Base-by-base conservation (phyloP, 2,888 invertebrate genomes). In the Anticlea derivata region DNA sequence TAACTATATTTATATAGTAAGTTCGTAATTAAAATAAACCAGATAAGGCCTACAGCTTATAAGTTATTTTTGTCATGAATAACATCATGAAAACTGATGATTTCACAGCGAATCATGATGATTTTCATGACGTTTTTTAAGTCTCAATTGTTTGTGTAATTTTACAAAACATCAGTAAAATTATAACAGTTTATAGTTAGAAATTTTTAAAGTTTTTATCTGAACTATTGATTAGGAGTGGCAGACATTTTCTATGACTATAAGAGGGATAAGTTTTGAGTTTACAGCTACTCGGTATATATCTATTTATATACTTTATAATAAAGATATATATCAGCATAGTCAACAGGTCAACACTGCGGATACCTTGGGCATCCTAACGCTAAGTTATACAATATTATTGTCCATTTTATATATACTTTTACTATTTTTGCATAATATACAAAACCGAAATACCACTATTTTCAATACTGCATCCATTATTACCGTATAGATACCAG, bases 361-460 rank as follows among this genome's bases (percentile, higher is more conserved):
- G 80, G 84, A 87, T 83, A 82, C 82, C 78, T 85, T 86, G 89
- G 89, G 89, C 89, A 89, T 89, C 88, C 89, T 83, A 71, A 86
- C 86, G 89, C 83, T 88, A 89, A 88, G 89, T 86, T 80, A 67
- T 73, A 83, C 73, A 75, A 50, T 53, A 53, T 74, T 78, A 80
- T 81, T 78, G 76, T 84, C 80, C 77, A 79, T 82, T 82, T 48
- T 85, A 82, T 86, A 81, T 81, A 81, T 86, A 81, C 73, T 86
- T 85, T 83, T 86, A 86, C 78, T 84, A 82, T 81, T 81, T 81
- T 80, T 82, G 86, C 85, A 52, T 52, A 45, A 86, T 86, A 85
- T 81, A 84, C 80, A 85, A 81, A 67, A 78, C 78, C 73, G 76
- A 80, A 78, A 74, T 78, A 74, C 80, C 70, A 81, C 83, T 80